Base-by-base conservation (phyloP, 2,888 invertebrate genomes). In the Ophioninae sp. region DNA sequence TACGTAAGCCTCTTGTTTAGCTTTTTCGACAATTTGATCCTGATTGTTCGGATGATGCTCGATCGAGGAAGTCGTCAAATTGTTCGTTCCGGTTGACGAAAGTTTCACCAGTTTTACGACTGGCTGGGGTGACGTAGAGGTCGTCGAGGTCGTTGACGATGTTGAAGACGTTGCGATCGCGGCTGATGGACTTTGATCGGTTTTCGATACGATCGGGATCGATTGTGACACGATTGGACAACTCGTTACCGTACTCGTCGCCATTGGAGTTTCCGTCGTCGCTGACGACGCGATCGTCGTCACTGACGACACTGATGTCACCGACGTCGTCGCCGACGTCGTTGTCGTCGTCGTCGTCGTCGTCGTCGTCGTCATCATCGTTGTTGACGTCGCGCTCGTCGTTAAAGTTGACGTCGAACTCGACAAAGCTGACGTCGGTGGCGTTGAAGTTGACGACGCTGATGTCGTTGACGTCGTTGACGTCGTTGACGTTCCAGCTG, bases 1-100 rank as follows among this genome's bases (percentile, higher is more conserved):
- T 85, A 99, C 98, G 93, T 97, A 96, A 50, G 99, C 99, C 94
- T 99, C 98, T 94, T 97, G 97, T 93, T 97, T 97, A 17, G 97
- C 97, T 91, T 97, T 96, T 91, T 97, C 97, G 30, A 97, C 96
- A 89, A 97, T 97, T 92, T 97, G 96, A 92, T 96, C 96, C 89
- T 96, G 96, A 89, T 94, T 95, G 86, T 91, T 92, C 37, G 91
- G 88, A 50, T 50, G 50, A 50, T 50, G 50, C 17, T 50, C 50
- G 85, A 85, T 91, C 87, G 93, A 91, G 86, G 90, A 88, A 13
- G 91, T 82, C 7, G 76, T 13, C 0, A 44, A 10, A 20, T 69
- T 21, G 37, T 65, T 83, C n/a, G 75, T 61, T 23, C 87, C 86
- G 79, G 90, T 85, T 70, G 90, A 83, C 79, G 92, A 87, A 84